Conservation (phyloP, 1,140 invertebrate species). For the Galleria mellonella region DNA sequence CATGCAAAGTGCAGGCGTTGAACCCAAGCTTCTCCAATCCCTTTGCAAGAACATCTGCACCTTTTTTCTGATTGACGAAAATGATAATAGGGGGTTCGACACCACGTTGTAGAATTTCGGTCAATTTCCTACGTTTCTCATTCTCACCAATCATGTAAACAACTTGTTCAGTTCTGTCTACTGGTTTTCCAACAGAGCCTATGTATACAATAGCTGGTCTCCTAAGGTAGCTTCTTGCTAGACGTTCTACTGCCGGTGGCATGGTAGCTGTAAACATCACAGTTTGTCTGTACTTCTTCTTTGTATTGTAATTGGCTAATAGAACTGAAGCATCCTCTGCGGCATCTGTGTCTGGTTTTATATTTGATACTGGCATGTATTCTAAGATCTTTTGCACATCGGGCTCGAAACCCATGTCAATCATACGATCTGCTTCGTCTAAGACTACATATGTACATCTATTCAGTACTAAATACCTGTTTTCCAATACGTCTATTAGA, state of each 20-base stretch:
- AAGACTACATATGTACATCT: constrained; percentile 97
- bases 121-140: constrained; percentile 93
- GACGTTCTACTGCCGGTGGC: constrained; percentile 97
- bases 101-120: constrained; percentile 89
- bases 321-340: constrained; percentile 96
- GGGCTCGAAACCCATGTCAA: constrained; percentile 99
- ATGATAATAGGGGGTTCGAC: constrained; percentile 98
- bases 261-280: constrained; percentile 99
- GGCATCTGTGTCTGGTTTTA: constrained; percentile 98
- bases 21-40: constrained; percentile 98
- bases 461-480: constrained; percentile 96
- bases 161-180: constrained; percentile 98
- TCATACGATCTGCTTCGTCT: constrained; percentile 98
- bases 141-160: constrained; percentile 96
- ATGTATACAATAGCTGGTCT: constrained; percentile 99
- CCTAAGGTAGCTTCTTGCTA: constrained; percentile 95
- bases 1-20: constrained; percentile 97
- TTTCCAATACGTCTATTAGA: constrained; percentile 99
- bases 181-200: constrained; percentile 98
- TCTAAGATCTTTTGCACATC: constrained; percentile 99
- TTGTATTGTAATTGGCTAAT: constrained; percentile 96
- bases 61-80: constrained; percentile 99
- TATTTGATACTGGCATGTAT: constrained; percentile 98
- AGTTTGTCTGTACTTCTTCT: constrained; percentile 99
- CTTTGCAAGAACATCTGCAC: constrained; percentile 97